These are phyloP conservation scores for Hoplodrina blanda DNA, from an alignment of 2,888 invertebrate genomes.

Conservation along the genomic window DNA sequence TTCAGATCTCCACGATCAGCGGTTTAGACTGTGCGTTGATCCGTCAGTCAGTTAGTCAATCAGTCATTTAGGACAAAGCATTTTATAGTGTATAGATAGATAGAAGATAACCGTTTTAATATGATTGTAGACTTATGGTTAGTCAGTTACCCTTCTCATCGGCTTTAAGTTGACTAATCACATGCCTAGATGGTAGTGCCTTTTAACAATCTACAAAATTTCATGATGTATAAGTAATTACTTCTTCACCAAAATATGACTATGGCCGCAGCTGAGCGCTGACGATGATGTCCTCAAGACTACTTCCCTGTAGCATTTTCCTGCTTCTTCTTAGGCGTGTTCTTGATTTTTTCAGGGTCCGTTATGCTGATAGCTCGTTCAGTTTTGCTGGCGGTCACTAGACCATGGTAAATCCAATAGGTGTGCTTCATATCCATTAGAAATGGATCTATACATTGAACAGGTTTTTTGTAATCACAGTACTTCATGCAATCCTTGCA, in stretches of 20 bases:
- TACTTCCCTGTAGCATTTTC: not conserved
- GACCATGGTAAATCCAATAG: constrained; percentile 46
- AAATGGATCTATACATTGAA: constrained; percentile 41
- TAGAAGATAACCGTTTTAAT: no score
- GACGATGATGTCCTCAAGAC: not conserved
- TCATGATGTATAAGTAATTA: not conserved
- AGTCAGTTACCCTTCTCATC: no score
- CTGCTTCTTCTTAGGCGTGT: not conserved
- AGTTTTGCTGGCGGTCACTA: constrained; percentile 44
- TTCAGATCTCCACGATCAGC: no score
- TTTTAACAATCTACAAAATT: no score
- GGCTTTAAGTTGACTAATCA: no score
- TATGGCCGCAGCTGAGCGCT: not conserved
- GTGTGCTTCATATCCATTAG: constrained; percentile 43
- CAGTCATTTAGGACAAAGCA: no score
- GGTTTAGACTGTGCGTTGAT: no score
- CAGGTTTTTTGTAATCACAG: constrained; percentile 9
- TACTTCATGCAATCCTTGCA: constrained; percentile 37
- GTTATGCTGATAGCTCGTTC: constrained; percentile 24
- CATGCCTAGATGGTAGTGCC: no score
- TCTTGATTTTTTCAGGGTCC: not conserved
- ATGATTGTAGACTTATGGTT: no score
- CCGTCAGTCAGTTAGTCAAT: no score
- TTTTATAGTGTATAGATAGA: no score
- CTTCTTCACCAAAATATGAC: not conserved